phyloP scores from a whole-genome alignment of 2,113 vertebrate genomes.

The Eidolon helvum region DNA sequence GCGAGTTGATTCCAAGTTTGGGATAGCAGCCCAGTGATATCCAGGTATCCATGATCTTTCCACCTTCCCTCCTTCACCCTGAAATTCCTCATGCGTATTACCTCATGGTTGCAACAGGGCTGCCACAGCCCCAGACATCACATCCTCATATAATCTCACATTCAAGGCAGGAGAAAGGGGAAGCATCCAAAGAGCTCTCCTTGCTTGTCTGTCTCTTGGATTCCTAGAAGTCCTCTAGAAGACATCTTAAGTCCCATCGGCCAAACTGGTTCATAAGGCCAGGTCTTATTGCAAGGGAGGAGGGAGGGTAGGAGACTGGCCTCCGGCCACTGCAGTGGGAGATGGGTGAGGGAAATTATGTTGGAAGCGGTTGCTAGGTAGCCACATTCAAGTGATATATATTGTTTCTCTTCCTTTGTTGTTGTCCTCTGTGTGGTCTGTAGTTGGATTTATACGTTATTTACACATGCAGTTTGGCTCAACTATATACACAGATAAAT shows the following conservation, averaged over 20 bases:
- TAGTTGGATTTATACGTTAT: neutral
- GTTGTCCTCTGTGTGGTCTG: accelerated
- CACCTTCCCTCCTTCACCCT: neutral
- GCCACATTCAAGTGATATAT: too few relatives aligned
- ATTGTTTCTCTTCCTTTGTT: neutral
- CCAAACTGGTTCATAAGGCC: neutral
- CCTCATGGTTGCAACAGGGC: neutral
- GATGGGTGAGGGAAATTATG: neutral
- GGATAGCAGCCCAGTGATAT: neutral
- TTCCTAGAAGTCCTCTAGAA: neutral
- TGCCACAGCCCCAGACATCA: neutral
- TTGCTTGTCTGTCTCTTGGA: neutral
- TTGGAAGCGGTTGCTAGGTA: neutral
- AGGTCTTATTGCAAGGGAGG: neutral
- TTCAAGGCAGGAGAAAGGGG: neutral
- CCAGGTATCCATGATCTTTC: neutral
- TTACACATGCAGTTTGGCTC: neutral
- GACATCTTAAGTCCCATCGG: neutral
- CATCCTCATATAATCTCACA: neutral
- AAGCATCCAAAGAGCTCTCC: neutral
- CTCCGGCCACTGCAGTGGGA: neutral
- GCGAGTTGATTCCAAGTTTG: neutral
- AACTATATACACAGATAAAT: neutral
- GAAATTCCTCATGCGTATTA: neutral
- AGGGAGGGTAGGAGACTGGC: neutral